Evolutionary conservation across 2,113 vertebrate species (phyloP).

Genomic region (Pomatostomus ruficeps): DNA sequence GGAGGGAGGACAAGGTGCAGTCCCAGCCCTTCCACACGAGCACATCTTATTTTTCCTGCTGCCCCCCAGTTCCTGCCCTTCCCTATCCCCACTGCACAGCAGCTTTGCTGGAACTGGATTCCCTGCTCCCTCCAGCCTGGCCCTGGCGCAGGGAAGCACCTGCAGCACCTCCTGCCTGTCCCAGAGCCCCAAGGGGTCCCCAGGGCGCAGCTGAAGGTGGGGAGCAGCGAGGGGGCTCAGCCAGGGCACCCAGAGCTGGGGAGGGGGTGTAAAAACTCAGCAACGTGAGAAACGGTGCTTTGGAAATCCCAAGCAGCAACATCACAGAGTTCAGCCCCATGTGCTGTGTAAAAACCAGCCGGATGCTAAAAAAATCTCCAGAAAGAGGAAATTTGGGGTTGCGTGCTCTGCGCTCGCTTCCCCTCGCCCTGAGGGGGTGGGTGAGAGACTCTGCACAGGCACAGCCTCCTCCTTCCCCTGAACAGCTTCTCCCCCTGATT

Average conservation of each 20-base stretch:
- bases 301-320: constrained; percentile 7
- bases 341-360: neutral
- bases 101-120: neutral
- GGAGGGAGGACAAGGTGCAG: neutral
- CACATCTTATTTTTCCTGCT: neutral
- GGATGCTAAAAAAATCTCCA: constrained; percentile 15
- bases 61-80: neutral
- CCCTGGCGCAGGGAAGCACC: neutral
- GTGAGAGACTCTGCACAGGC: neutral
- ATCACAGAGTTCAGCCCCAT: neutral
- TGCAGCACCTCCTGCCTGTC: neutral
- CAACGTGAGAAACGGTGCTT: fast-evolving
- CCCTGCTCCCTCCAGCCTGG: neutral
- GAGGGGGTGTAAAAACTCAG: neutral
- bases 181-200: neutral
- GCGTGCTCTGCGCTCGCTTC: neutral
- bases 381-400: constrained; percentile 33
- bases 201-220: neutral
- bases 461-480: neutral
- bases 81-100: neutral
- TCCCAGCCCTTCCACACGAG: neutral
- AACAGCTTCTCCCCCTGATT: neutral
- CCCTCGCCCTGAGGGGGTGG: neutral
- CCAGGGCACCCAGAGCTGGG: neutral
- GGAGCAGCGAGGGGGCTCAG: neutral